A percentile compares a stretch with the other conserved stretches of the same genome.
These are phyloP conservation scores for Mormyrus proboscirostris DNA, from an alignment of 2,797 vertebrate species.

Conservation along the genomic window DNA sequence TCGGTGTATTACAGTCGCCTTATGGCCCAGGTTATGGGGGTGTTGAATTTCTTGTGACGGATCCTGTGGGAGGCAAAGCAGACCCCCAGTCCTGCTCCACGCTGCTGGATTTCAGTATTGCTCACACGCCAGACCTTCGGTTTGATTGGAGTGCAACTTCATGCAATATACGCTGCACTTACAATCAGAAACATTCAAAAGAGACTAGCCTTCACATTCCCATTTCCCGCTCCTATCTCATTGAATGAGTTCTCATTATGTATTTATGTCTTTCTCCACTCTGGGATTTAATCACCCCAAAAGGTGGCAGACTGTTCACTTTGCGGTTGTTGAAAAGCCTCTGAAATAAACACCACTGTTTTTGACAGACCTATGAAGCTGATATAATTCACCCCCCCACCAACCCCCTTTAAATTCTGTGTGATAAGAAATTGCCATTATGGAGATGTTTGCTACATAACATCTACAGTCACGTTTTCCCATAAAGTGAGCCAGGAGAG, in stretches of 20 bases:
- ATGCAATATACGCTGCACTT: neutral
- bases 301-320: neutral
- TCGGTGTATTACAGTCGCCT: neutral
- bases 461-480: neutral
- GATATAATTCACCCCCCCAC: neutral
- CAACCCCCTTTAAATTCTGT: conserved; percentile 12
- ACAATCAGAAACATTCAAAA: neutral
- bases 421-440: conserved; percentile 19
- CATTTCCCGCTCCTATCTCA: neutral
- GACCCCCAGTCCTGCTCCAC: neutral
- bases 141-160: neutral
- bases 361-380: neutral
- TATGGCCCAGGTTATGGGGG: neutral
- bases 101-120: neutral
- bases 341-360: neutral
- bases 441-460: neutral
- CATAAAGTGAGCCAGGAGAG: neutral
- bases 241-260: neutral
- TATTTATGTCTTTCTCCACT: neutral
- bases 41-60: neutral
- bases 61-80: neutral
- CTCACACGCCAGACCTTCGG: neutral
- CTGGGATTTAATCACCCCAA: conserved; percentile 22
- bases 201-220: neutral
- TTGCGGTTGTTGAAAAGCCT: neutral